Base-by-base conservation (phyloP, 2,113 vertebrate genomes). In the Orientallactaga bullata region DNA sequence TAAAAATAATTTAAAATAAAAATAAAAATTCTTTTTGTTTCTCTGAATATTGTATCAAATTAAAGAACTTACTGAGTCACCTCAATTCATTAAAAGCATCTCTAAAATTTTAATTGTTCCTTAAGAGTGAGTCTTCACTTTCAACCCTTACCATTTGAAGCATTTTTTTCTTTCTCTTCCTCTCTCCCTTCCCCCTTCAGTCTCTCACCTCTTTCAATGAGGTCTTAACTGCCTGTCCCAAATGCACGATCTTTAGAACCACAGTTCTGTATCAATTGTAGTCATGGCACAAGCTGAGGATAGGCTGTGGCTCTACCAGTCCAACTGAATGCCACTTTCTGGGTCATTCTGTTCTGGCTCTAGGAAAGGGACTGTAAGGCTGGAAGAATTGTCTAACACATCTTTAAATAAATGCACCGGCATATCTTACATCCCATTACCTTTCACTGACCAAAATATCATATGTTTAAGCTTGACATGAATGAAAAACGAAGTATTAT, bases 1-100 rank as follows among this genome's bases (percentile, higher is more conserved):
- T n/a, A n/a, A n/a, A n/a, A n/a, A n/a, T n/a, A n/a, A n/a, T n/a
- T n/a, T n/a, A n/a, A n/a, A n/a, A n/a, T n/a, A n/a, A n/a, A n/a
- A n/a, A n/a, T n/a, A n/a, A n/a, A n/a, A n/a, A n/a, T 55, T 55
- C 10, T 55, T 55, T 55, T 55, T 2, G 55, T 55, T 55, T n/a
- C 69, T 76, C 2, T 76, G 35, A 80, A n/a, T 63, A 81, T 71
- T 95, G 91, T 89, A 80, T 63, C 68, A 28, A 91, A 39, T 30
- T n/a, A 79, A 93, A 94, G 20, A 82, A 85, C 39, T 91, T 84
- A 35, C 26, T 71, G 26, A 24, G 60, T 24, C 32, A 26, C 47
- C 5, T 83, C n/a, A 80, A 63, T 89, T 65, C 28, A 89, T 47
- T 86, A 65, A 87, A 35, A 78, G 1, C 11, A 83, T 47, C 65